phyloP scores from a whole-genome alignment of 2,113 vertebrate genomes.

The Pholis gunnellus region DNA sequence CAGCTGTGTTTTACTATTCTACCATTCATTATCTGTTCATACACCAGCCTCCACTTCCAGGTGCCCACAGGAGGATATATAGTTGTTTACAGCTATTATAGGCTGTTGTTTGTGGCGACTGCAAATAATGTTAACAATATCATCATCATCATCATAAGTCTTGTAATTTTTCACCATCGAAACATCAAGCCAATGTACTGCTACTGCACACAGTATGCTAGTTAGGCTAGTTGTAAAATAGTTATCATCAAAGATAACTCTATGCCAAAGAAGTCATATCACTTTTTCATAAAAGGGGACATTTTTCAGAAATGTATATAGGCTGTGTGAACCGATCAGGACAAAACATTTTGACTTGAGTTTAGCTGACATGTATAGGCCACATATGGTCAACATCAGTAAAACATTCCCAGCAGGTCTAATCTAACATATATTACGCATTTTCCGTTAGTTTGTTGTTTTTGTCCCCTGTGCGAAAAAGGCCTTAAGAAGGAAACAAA shows the following conservation, averaged over 20 bases:
- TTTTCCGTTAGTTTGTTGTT: background rate
- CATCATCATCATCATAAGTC: background rate
- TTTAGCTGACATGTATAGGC: background rate
- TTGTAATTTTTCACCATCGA: background rate
- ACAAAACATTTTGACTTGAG: background rate
- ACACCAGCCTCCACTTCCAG: no score
- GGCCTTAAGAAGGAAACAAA: background rate
- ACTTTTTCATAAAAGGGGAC: background rate
- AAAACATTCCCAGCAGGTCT: background rate
- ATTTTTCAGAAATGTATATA: background rate
- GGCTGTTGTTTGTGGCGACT: no score
- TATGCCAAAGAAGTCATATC: background rate
- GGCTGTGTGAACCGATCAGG: background rate
- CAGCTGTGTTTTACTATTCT: background rate
- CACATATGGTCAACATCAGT: background rate
- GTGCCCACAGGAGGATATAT: no score
- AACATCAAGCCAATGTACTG: background rate
- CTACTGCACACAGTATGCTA: background rate
- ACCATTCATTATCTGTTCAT: no score
- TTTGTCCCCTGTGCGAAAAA: background rate
- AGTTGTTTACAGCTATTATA: no score
- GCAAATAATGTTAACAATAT: background rate
- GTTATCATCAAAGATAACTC: background rate
- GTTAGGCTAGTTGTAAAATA: background rate
- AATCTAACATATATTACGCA: background rate